phyloP scores from a whole-genome alignment of 2,113 vertebrate genomes.

The Corvus hawaiiensis region DNA sequence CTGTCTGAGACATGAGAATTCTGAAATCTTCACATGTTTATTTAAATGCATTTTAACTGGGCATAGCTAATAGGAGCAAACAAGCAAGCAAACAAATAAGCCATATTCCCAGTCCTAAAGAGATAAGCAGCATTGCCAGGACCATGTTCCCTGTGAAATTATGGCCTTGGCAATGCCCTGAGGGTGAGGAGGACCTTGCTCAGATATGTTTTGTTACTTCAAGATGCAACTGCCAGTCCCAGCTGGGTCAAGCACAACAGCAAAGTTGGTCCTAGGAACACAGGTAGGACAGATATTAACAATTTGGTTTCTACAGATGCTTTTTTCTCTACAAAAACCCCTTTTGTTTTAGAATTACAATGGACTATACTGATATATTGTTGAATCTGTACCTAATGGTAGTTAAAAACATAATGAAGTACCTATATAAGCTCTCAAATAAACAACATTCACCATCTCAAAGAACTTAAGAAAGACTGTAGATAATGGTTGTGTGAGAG shows the following conservation, averaged over 20 bases:
- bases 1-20: background rate
- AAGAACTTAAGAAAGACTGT: background rate
- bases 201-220: background rate
- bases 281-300: background rate
- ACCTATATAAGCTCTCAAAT: background rate
- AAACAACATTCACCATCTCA: background rate
- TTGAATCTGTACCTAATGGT: background rate
- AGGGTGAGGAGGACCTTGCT: background rate
- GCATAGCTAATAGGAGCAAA: background rate
- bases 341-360: background rate
- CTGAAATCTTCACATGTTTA: background rate
- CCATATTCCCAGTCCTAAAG: background rate
- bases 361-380: background rate
- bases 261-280: background rate
- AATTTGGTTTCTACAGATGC: background rate
- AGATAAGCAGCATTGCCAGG: background rate
- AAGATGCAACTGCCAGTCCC: background rate
- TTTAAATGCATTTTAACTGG: background rate
- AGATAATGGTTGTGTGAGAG: background rate
- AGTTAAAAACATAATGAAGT: background rate
- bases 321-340: background rate
- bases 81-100: accelerated
- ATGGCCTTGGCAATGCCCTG: background rate
- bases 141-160: background rate
- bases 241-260: background rate